Conservation (phyloP, 2,797 vertebrate species). For the Heterohyrax brucei region DNA sequence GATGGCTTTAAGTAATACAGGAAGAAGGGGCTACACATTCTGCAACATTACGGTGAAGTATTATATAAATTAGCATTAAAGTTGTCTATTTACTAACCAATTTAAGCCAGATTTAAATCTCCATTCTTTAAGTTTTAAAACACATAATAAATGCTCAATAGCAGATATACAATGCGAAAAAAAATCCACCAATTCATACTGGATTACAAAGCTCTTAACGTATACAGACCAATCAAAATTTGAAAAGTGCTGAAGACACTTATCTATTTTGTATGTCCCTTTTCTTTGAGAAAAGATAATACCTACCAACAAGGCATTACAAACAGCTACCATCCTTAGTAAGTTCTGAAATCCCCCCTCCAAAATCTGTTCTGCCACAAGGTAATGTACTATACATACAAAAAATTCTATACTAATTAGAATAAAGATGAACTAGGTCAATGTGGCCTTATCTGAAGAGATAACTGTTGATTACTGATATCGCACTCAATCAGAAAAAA, state of each 20-base stretch:
- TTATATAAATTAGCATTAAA: neutral
- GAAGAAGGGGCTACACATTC: neutral
- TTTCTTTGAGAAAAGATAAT: neutral
- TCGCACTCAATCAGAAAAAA: neutral
- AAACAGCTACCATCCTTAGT: neutral
- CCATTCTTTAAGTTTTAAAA: conserved; percentile 16
- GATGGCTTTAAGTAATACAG: neutral
- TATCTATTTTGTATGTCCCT: neutral
- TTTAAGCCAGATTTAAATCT: neutral
- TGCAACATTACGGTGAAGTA: neutral
- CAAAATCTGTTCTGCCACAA: neutral
- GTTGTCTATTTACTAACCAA: neutral
- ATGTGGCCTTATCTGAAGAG: neutral
- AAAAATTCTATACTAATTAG: neutral
- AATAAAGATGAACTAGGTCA: conserved; percentile 15
- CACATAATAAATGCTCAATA: neutral
- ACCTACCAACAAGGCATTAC: neutral
- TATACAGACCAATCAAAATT: neutral
- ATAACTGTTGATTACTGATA: neutral
- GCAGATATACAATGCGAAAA: neutral
- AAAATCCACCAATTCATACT: neutral
- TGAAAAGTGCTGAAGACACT: neutral
- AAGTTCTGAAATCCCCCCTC: neutral
- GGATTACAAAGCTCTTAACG: neutral
- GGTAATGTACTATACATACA: neutral